A percentile compares a stretch with the other conserved stretches of the same genome.
Conservation (phyloP, 2,113 vertebrate species). For the Triplophysa dalaica region DNA sequence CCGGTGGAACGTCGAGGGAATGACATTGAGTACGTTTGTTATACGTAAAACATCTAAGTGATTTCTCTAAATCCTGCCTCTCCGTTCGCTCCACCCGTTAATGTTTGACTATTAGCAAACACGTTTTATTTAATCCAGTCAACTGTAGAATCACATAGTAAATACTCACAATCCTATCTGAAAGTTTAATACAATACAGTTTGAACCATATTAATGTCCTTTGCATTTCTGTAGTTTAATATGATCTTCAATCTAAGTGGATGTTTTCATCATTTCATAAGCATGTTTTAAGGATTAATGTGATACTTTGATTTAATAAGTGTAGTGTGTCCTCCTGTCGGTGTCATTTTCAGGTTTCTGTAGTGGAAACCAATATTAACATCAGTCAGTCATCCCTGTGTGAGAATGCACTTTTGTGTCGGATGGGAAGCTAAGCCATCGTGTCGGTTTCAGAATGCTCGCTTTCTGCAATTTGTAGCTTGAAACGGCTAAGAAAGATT, state of each 20-base stretch:
- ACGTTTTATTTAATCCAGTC: background rate
- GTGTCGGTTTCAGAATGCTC: background rate
- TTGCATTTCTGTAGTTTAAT: background rate
- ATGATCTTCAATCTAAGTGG: too few species aligned
- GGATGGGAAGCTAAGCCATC: background rate
- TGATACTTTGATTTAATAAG: too few species aligned
- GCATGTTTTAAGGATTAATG: background rate
- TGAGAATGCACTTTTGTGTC: background rate
- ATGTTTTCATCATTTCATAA: too few species aligned
- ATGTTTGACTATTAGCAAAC: background rate
- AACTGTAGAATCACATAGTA: background rate
- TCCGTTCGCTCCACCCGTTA: constrained; percentile 8
- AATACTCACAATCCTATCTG: background rate
- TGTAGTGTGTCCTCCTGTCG: too few species aligned
- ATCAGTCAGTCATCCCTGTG: constrained; percentile 5
- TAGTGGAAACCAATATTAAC: background rate
- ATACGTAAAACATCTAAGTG: background rate
- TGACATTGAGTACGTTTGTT: background rate
- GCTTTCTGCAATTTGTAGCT: constrained; percentile 44
- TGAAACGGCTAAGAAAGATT: constrained; percentile 52
- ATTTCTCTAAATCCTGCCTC: background rate
- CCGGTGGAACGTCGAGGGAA: background rate
- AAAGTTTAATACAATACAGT: background rate
- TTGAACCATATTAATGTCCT: background rate
- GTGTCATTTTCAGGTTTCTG: constrained; percentile 2